These are phyloP conservation scores for Athalia rosae DNA, from an alignment of 2,888 invertebrate genomes.

Conservation along the genomic window DNA sequence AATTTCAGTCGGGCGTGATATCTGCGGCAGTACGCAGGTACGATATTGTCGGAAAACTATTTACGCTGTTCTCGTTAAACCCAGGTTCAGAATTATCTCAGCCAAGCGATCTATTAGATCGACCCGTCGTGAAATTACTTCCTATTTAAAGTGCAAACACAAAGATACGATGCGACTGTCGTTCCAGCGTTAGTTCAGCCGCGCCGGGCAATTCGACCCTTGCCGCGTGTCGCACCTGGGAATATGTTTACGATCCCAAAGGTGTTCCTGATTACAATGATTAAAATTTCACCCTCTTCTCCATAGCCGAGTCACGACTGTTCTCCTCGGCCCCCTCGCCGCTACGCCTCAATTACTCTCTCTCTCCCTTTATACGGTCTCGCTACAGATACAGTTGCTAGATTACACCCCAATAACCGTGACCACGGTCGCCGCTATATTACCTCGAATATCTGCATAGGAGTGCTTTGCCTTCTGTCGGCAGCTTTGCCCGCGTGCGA, in stretches of 20 bases:
- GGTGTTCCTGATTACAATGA: slow-evolving; percentile 40
- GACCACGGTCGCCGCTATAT: slow-evolving; percentile 37
- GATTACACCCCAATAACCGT: slow-evolving; percentile 33
- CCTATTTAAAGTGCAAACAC: slow-evolving; percentile 39
- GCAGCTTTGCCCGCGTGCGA: slow-evolving; percentile 23
- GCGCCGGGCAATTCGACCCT: slow-evolving; percentile 31
- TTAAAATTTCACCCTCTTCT: slow-evolving; percentile 41
- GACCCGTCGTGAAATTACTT: slow-evolving; percentile 23
- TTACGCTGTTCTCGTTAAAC: not conserved
- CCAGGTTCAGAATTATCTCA: slow-evolving; percentile 24
- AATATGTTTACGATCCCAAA: slow-evolving; percentile 36
- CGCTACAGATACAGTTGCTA: slow-evolving; percentile 4
- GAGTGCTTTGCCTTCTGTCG: slow-evolving; percentile 20
- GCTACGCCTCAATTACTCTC: slow-evolving; percentile 33
- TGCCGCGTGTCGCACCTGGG: slow-evolving; percentile 28
- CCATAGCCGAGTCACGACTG: not conserved
- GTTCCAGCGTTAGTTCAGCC: slow-evolving; percentile 34
- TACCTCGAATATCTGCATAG: slow-evolving; percentile 37
- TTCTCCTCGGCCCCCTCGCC: slow-evolving; percentile 8
- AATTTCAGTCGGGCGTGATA: slow-evolving; percentile 1
- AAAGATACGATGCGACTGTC: slow-evolving; percentile 40
- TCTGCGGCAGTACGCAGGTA: not conserved
- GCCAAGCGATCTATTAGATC: slow-evolving; percentile 20
- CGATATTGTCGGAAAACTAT: not conserved
- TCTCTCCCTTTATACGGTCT: slow-evolving; percentile 18